Base-by-base conservation (phyloP, 2,888 invertebrate genomes). In the Platycnemis pennipes region DNA sequence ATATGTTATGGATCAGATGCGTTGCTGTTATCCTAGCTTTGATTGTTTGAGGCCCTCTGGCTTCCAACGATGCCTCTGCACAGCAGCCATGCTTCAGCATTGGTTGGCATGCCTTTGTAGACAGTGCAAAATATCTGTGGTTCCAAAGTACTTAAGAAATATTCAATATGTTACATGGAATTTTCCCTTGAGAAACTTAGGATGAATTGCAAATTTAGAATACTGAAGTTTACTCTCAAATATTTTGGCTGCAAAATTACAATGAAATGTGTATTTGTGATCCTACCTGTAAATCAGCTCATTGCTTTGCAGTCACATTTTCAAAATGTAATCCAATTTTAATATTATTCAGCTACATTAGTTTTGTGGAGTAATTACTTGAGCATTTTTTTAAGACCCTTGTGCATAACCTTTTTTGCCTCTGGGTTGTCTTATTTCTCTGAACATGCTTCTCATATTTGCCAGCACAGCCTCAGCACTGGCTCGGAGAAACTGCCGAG, bases 391-490 rank as follows among this genome's bases (percentile, higher is more conserved):
- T 22, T 89, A 91, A 42, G 42, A 63, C 26, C n/a, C 63, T n/a
- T 44, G 44, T 42, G 19, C 44, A 63, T 44, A 44, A 63, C 7
- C 19, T 91, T 45, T 26, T 44, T 77, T 69, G 16, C 44, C 56
- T 63, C 63, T 44, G 63, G 42, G 42, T 45, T 37, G 44, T 53
- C 31, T 91, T 4, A 31, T 44, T 42, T 45, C 91, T 91, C 42
- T 19, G 44, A 26, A 42, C 44, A 69, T n/a, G 44, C 91, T 63
- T 63, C 91, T 44, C 91, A 7, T n/a, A 69, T 63, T 44, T 63
- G 63, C 91, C 63, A 69, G 91, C 91, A 69, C 63, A 42, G 91
- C 91, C 63, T 91, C 63, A n/a, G 91, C 69, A 63, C 91, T 44
- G 63, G 44, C 37, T 37, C 44, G 26, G 69, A 91, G 42, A 44